Evolutionary conservation across 1,140 invertebrate species (phyloP), one percentile per base, ranked within the genome.

Genomic region (Acromyrmex echinatior): DNA sequence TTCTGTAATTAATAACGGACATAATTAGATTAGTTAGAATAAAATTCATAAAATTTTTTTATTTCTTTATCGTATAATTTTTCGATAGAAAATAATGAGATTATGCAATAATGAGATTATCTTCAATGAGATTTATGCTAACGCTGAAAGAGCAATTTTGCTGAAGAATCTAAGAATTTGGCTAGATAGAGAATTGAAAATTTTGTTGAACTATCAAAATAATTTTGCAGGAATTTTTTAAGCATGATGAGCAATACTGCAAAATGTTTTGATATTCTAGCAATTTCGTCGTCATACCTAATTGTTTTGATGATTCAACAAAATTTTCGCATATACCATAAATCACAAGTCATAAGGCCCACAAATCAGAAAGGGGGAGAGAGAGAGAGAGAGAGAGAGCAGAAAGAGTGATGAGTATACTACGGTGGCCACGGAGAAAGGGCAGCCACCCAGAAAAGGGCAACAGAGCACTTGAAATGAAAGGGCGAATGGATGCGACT

Each of bases 401-500:
- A 86, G 87, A 91, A 89, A 91, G 91, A 93, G 81, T 91, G 91
- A 93, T 91, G 90, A 91, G 85, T 88, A 89, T 70, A 76, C 31
- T 76, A 74, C 86, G 88, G 87, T 90, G 81, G 82, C 80, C 79
- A 85, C 77, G 80, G 90, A 92, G 92, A 94, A 94, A 94, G 92
- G 91, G 92, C 89, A 94, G 89, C 92, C 91, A 92, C 87, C 93
- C 91, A 92, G 93, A 90, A 93, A 93, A 94, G 92, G 91, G 92
- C 92, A 93, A 87, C 91, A 90, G 90, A 91, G 88, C 92, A 92
- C 92, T 92, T 92, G 91, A 94, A 94, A 94, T 94, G 93, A 95
- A 95, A 95, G 91, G 91, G 91, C 92, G 93, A 94, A 94, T 93
- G 94, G 93, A 94, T 94, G 93, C 93, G 93, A 93, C 93, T 94